Conservation (phyloP, 2,888 invertebrate species). For the Melipona beecheii region DNA sequence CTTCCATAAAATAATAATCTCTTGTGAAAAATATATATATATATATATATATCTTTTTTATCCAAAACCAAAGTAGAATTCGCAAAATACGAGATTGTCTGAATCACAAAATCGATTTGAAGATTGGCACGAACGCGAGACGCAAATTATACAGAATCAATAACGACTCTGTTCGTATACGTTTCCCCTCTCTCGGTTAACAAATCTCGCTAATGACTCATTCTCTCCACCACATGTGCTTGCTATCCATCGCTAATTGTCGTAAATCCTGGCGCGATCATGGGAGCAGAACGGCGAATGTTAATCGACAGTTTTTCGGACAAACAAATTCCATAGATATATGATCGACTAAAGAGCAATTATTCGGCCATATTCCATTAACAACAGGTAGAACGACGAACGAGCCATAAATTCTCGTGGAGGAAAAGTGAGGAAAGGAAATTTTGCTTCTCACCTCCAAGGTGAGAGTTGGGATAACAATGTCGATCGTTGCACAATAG, state of each 20-base stretch:
- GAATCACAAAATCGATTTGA: constrained; percentile 5
- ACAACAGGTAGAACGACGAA: constrained; percentile 44
- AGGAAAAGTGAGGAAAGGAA: constrained; percentile 22
- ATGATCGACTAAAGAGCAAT: constrained; percentile 33
- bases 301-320: background rate
- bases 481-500: constrained; percentile 62
- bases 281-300: constrained; percentile 4
- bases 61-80: background rate
- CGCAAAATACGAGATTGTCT: constrained; percentile 4
- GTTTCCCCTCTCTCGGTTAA: background rate
- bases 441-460: constrained; percentile 46
- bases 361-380: constrained; percentile 40
- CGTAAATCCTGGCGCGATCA: constrained; percentile 28
- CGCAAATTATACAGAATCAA: background rate
- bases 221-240: constrained; percentile 6
- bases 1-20: too few relatives aligned
- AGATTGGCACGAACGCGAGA: background rate
- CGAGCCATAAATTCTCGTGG: constrained; percentile 45
- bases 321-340: constrained; percentile 22
- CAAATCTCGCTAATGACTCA: constrained; percentile 26
- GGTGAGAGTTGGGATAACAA: constrained; percentile 76
- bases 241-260: constrained; percentile 22
- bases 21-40: too few relatives aligned
- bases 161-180: background rate
- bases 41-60: too few relatives aligned